phyloP scores from a whole-genome alignment of 1,140 invertebrate genomes.

The Steinernema khuongi region DNA sequence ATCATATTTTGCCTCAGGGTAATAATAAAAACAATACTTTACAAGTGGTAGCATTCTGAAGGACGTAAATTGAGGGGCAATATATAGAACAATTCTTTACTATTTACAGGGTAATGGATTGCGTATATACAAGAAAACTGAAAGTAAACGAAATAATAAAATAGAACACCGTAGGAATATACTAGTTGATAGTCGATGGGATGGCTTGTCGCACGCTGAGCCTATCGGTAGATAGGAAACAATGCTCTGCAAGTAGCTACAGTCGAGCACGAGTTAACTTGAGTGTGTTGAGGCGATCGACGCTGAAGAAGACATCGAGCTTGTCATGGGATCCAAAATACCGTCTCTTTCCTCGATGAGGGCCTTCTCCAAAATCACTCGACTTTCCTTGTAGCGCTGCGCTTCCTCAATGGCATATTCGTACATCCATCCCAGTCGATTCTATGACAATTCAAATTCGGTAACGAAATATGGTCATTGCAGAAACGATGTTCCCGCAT shows the following conservation, averaged over 20 bases:
- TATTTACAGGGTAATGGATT: no score
- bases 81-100: no score
- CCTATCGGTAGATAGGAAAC: no score
- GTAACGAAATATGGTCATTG: slow-evolving; percentile 19
- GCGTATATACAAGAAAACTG: no score
- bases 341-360: slow-evolving; percentile 10
- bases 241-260: neutral
- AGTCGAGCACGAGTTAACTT: neutral
- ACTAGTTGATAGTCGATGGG: no score
- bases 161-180: no score
- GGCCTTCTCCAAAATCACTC: slow-evolving; percentile 8
- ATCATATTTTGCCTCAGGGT: no score
- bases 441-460: slow-evolving; percentile 17
- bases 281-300: neutral
- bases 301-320: neutral
- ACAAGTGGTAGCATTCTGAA: no score
- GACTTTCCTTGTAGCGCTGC: slow-evolving; percentile 52
- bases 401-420: slow-evolving; percentile 50
- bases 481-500: slow-evolving; percentile 20
- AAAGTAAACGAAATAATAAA: no score
- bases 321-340: slow-evolving; percentile 8
- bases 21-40: no score
- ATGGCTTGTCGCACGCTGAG: no score
- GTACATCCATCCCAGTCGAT: slow-evolving; percentile 52
- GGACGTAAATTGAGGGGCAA: no score